These are phyloP conservation scores for Taeniopygia guttata DNA, from an alignment of 2,797 vertebrate genomes.

Conservation along the genomic window DNA sequence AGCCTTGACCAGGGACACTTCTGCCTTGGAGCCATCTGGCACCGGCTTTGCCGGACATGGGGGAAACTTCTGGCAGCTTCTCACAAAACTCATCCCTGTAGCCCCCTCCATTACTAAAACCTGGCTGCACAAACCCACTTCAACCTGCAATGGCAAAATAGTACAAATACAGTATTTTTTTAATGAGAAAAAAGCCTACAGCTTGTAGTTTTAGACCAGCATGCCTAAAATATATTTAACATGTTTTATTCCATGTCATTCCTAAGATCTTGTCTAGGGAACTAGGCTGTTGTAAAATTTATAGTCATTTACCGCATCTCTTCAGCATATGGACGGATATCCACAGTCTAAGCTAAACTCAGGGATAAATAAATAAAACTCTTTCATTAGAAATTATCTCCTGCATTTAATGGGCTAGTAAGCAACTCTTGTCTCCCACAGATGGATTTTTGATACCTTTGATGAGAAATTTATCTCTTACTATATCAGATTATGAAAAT, in stretches of 20 bases:
- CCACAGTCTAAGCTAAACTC: background rate
- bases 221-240: background rate
- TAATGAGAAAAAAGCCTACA: background rate
- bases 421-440: background rate
- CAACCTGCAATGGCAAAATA: background rate
- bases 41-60: background rate
- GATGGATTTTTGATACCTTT: background rate
- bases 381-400: background rate
- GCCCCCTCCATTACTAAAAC: background rate
- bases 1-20: accelerated
- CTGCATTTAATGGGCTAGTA: background rate
- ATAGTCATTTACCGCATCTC: background rate
- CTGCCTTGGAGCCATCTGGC: background rate
- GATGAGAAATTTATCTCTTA: background rate
- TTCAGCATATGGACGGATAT: background rate
- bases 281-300: background rate
- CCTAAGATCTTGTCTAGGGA: background rate
- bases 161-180: background rate
- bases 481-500: background rate
- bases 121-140: background rate
- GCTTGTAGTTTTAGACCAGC: background rate
- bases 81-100: background rate
- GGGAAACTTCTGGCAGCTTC: background rate
- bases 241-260: background rate
- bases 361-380: background rate